Evolutionary conservation across 30 jellyfish, hydroid and myxozoan species (phyloP).

Genomic region (Mastigias papua): DNA sequence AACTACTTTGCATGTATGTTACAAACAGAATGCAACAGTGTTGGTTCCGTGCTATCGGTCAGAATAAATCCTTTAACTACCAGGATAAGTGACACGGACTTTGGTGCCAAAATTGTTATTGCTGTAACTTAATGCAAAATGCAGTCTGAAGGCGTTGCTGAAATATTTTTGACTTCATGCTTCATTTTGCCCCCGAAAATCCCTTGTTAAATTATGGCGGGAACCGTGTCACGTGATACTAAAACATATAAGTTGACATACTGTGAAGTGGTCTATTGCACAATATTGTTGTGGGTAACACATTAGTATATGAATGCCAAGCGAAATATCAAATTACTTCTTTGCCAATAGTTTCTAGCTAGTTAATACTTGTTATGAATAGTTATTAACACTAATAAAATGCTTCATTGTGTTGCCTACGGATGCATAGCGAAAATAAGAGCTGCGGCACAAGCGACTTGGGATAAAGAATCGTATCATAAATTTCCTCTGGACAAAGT

Average conservation of each 20-base stretch:
- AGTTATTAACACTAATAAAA: no score
- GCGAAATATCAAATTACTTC: neutral
- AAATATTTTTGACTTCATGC: neutral
- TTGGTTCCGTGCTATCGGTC: no score
- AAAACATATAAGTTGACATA: neutral
- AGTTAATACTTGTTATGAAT: neutral
- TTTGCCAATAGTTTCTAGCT: slow-evolving; percentile 2
- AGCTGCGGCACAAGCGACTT: slow-evolving; percentile 11
- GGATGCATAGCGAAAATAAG: slow-evolving; percentile 9
- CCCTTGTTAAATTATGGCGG: slow-evolving; percentile 9
- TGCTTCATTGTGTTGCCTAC: slow-evolving; percentile 20
- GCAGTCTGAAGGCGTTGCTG: neutral
- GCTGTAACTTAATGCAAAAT: neutral
- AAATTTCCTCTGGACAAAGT: slow-evolving; percentile 17
- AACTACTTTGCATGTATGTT: no score
- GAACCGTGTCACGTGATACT: slow-evolving; percentile 8
- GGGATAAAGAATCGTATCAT: neutral
- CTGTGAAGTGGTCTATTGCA: neutral
- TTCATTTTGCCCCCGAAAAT: slow-evolving; percentile 2
- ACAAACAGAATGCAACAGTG: no score
- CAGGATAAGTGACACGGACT: slow-evolving; percentile 12
- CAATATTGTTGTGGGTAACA: neutral
- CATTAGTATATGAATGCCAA: slow-evolving; percentile 1
- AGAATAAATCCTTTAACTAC: no score
- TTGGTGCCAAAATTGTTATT: neutral